A percentile compares a stretch with the other conserved stretches of the same genome.
Evolutionary conservation across 2,113 vertebrate species (phyloP).

Genomic region (Pao palembangensis): DNA sequence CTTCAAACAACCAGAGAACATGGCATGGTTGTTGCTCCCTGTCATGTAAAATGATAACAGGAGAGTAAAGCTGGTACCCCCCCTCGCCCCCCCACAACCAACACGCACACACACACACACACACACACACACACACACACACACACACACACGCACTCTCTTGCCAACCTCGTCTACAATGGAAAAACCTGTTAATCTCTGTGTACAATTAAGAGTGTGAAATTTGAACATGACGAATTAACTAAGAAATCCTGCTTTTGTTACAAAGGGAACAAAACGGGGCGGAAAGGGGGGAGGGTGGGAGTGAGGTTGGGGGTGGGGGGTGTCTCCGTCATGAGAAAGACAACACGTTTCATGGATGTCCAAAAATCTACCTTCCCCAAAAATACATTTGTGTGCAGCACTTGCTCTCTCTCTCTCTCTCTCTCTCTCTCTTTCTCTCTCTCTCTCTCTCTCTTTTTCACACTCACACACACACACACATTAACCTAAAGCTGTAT

Average conservation of each 20-base stretch:
- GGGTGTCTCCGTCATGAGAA: constrained; percentile 47
- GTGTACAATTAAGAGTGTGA: constrained; percentile 73
- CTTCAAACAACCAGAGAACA: constrained; percentile 66
- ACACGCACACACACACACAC: too few relatives aligned
- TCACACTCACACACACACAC: constrained; percentile 23
- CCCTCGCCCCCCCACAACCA: constrained; percentile 23
- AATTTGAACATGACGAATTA: constrained; percentile 76
- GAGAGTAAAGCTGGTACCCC: constrained; percentile 38
- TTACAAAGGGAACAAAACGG: constrained; percentile 73
- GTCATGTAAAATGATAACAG: constrained; percentile 47
- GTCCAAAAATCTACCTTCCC: too few relatives aligned
- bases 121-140: too few relatives aligned
- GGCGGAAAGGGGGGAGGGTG: constrained; percentile 27
- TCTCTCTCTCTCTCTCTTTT: background rate
- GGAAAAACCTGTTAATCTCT: constrained; percentile 73
- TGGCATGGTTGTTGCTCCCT: constrained; percentile 55
- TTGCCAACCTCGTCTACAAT: constrained; percentile 46
- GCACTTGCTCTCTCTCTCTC: too few relatives aligned
- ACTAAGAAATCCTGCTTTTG: constrained; percentile 72
- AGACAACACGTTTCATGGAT: background rate
- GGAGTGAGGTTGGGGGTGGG: constrained; percentile 25
- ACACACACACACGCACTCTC: too few relatives aligned
- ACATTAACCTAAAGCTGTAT: constrained; percentile 28
- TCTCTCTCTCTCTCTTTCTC: background rate
- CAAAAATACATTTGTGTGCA: constrained; percentile 10